phyloP scores from a whole-genome alignment of 2,888 invertebrate genomes.

The Macaria liturata region DNA sequence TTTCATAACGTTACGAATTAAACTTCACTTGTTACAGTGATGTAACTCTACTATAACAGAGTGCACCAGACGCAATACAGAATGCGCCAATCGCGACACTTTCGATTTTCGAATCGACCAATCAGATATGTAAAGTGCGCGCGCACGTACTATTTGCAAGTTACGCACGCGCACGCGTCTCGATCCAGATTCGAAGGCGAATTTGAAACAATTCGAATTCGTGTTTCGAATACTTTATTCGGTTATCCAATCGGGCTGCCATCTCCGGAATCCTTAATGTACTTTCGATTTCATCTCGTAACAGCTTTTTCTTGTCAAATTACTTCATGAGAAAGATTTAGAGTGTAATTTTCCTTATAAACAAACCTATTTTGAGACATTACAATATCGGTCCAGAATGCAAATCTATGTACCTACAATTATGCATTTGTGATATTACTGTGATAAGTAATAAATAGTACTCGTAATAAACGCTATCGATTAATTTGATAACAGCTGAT shows the following conservation, averaged over 20 bases:
- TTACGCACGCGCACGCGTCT: constrained; percentile 26
- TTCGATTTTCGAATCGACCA: constrained; percentile 57
- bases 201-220: constrained; percentile 38
- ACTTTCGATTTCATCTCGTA: constrained; percentile 66
- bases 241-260: constrained; percentile 39
- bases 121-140: constrained; percentile 33
- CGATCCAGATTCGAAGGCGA: constrained; percentile 37
- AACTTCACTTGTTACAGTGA: constrained; percentile 40
- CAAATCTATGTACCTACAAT: no score
- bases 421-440: no score
- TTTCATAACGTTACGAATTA: constrained; percentile 51
- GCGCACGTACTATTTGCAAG: constrained; percentile 25
- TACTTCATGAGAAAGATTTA: no score
- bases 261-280: constrained; percentile 47
- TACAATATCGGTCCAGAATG: no score
- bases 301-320: no score
- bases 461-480: no score
- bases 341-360: no score
- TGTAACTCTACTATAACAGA: constrained; percentile 39
- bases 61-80: constrained; percentile 49
- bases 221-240: constrained; percentile 55
- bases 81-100: constrained; percentile 54
- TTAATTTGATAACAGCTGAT: constrained; percentile 10
- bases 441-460: no score
- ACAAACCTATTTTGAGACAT: no score